Percentiles rank a stretch among this genome's conserved stretches.
These are phyloP conservation scores for Ips typographus DNA, from an alignment of 1,140 invertebrate species.

Conservation along the genomic window DNA sequence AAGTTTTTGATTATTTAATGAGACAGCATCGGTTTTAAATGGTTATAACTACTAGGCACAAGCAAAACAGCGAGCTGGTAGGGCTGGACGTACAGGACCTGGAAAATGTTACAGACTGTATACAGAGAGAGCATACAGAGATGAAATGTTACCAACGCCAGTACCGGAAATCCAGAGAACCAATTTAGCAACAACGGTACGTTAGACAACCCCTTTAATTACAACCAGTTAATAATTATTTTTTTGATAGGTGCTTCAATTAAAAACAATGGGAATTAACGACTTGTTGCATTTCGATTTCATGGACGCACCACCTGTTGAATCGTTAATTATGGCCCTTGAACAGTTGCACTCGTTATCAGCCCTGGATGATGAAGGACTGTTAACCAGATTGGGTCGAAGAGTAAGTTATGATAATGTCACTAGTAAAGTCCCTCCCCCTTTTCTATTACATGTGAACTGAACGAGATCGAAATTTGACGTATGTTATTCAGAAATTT, in stretches of 20 bases:
- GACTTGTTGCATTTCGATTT: slow-evolving; percentile 99
- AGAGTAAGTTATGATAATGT: slow-evolving; percentile 61
- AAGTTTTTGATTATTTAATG: slow-evolving; percentile 28
- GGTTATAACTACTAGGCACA: slow-evolving; percentile 67
- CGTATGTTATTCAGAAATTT: too few species aligned
- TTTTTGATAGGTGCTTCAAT: slow-evolving; percentile 61
- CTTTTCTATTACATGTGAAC: not conserved
- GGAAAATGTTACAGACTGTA: slow-evolving; percentile 98
- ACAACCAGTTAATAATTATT: not conserved
- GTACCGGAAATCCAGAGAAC: slow-evolving; percentile 99
- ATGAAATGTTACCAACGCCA: slow-evolving; percentile 98
- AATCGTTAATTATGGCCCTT: slow-evolving; percentile 95
- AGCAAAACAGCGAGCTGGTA: slow-evolving; percentile 94
- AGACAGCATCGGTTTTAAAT: not conserved
- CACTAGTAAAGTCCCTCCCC: too few species aligned
- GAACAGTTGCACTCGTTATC: slow-evolving; percentile 96
- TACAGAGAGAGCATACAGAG: slow-evolving; percentile 95
- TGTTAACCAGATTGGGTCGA: slow-evolving; percentile 89
- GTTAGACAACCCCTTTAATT: not conserved
- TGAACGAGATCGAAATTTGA: not conserved
- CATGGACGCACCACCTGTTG: slow-evolving; percentile 98
- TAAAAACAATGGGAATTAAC: slow-evolving; percentile 99
- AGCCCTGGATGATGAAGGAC: slow-evolving; percentile 95
- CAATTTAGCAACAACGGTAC: slow-evolving; percentile 93
- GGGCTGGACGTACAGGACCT: slow-evolving; percentile 95